Conservation (phyloP, 2,113 vertebrate species). For the Rostratula benghalensis region DNA sequence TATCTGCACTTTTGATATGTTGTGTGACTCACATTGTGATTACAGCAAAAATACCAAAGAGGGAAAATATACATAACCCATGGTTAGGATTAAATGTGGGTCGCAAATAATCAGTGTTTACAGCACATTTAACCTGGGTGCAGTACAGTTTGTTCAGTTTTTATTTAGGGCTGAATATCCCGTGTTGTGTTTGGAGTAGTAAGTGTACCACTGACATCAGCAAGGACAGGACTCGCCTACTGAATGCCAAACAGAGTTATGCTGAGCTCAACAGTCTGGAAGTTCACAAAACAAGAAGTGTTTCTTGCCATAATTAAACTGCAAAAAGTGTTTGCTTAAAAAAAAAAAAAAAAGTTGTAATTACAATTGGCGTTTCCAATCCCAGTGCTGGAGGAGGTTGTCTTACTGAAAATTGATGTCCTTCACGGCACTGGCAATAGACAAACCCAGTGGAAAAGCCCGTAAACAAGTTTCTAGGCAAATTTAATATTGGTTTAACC, state of each 20-base stretch:
- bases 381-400: constrained; percentile 47
- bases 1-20: constrained; percentile 66
- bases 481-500: constrained; percentile 58
- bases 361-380: constrained; percentile 64
- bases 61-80: constrained; percentile 64
- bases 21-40: constrained; percentile 64
- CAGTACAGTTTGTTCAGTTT: constrained; percentile 47
- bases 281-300: constrained; percentile 35
- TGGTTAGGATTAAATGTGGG: constrained; percentile 57
- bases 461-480: constrained; percentile 8
- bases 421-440: constrained; percentile 50
- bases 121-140: constrained; percentile 53
- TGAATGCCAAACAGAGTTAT: constrained; percentile 31
- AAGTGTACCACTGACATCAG: constrained; percentile 25
- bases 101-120: constrained; percentile 60
- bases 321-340: constrained; percentile 42
- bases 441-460: constrained; percentile 56
- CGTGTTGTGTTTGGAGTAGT: constrained; percentile 24
- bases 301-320: constrained; percentile 51
- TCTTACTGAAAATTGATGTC: constrained; percentile 64
- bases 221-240: constrained; percentile 9
- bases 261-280: constrained; percentile 52
- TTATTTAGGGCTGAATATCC: constrained; percentile 36
- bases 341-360: constrained; percentile 47
- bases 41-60: constrained; percentile 49